These are phyloP conservation scores for Coleophora flavipennella DNA, from an alignment of 2,888 invertebrate genomes.

Conservation along the genomic window DNA sequence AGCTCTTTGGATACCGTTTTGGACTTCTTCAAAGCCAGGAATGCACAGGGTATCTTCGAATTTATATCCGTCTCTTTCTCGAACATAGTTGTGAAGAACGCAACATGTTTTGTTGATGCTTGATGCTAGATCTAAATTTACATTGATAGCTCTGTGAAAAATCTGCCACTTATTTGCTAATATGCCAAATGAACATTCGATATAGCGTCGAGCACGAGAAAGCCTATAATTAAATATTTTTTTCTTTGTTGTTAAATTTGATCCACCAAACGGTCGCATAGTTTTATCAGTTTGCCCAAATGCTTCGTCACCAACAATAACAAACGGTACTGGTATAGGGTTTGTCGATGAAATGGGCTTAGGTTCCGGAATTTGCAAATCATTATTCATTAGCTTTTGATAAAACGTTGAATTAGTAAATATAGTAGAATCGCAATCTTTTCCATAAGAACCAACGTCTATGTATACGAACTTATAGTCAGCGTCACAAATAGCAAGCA, in stretches of 20 bases:
- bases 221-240: conserved; percentile 19
- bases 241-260: conserved; percentile 6
- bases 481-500: conserved; percentile 19
- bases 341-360: conserved; percentile 12
- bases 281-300: conserved; percentile 11
- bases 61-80: background rate
- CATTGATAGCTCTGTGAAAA: conserved; percentile 16
- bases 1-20: no score
- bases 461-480: conserved; percentile 21
- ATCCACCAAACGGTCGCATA: conserved; percentile 12
- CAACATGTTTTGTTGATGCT: conserved; percentile 13
- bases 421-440: conserved; percentile 14
- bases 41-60: background rate
- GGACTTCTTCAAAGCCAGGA: no score
- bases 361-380: conserved; percentile 12
- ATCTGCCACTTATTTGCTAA: conserved; percentile 19
- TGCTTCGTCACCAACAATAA: conserved; percentile 15
- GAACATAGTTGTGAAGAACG: background rate
- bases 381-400: conserved; percentile 9
- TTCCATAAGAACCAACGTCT: conserved; percentile 20
- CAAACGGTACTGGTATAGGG: conserved; percentile 10
- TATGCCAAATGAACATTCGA: conserved; percentile 22
- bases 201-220: conserved; percentile 16
- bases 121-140: conserved; percentile 14
- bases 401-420: conserved; percentile 14